Percentiles rank a stretch among this genome's conserved stretches.
phyloP scores from a whole-genome alignment of 2,113 vertebrate genomes.

The Galeopterus variegatus region DNA sequence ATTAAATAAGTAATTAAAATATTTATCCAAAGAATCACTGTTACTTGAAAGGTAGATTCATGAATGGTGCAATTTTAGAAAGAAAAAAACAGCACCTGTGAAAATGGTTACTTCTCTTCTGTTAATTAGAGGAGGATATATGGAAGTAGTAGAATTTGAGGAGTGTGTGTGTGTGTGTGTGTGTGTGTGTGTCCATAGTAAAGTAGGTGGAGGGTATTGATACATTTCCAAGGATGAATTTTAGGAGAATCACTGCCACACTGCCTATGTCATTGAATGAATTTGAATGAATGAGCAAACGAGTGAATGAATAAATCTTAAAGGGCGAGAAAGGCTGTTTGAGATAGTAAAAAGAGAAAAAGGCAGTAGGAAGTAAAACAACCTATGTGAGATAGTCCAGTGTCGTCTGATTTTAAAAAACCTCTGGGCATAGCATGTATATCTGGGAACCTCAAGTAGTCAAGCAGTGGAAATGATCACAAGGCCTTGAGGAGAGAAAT shows the following conservation, averaged over 20 bases:
- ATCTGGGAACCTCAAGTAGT: background rate
- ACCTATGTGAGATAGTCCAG: background rate
- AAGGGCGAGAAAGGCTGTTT: background rate
- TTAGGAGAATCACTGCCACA: background rate
- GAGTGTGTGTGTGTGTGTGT: background rate
- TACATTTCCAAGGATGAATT: slow-evolving; percentile 2
- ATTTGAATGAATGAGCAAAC: slow-evolving; percentile 29
- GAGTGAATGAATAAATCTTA: background rate
- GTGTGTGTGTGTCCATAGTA: background rate
- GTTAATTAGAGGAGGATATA: background rate
- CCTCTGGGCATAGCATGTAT: background rate
- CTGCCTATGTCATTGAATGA: background rate
- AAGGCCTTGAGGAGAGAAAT: background rate
- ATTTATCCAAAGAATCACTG: background rate
- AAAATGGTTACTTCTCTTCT: background rate
- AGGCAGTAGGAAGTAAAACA: background rate
- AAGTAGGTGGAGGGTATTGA: background rate
- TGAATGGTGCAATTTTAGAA: background rate
- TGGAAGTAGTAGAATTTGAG: background rate
- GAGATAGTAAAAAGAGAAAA: background rate
- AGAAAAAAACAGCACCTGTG: background rate
- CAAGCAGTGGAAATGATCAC: background rate
- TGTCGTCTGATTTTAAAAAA: background rate
- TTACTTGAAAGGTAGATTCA: slow-evolving; percentile 28
- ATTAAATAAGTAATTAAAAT: slow-evolving; percentile 28